Conservation (phyloP, 1,140 invertebrate genomes). For the Eumeta japonica region DNA sequence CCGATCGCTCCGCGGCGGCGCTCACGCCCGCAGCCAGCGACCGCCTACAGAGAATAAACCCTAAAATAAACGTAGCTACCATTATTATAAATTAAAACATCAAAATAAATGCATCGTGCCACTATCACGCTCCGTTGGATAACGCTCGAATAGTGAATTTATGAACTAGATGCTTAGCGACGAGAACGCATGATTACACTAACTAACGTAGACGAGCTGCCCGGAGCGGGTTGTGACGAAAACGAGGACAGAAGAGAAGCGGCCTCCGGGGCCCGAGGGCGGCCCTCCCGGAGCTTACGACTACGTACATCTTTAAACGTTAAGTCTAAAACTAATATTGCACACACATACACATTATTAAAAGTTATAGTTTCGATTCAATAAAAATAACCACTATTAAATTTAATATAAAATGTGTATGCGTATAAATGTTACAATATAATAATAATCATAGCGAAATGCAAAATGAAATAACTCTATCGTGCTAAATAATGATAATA, state of each 20-base stretch:
- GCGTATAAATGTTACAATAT: constrained; percentile 49
- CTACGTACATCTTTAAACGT: no score
- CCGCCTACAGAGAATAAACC: no score
- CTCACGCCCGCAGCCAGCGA: no score
- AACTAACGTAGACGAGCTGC: no score
- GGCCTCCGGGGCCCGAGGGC: no score
- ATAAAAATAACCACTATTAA: constrained; percentile 24
- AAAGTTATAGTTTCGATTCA: constrained; percentile 30
- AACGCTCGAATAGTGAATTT: constrained; percentile 36
- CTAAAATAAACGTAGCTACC: constrained; percentile 24
- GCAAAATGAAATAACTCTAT: no score
- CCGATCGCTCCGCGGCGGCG: constrained; percentile 15
- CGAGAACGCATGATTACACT: constrained; percentile 49
- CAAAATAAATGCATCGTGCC: constrained; percentile 57
- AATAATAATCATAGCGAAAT: constrained; percentile 42
- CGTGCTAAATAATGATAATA: constrained; percentile 52
- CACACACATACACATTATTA: constrained; percentile 56
- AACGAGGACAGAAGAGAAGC: no score
- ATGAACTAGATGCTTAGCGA: constrained; percentile 41
- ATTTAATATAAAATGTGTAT: constrained; percentile 46
- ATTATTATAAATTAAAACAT: constrained; percentile 53
- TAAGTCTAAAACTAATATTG: constrained; percentile 56
- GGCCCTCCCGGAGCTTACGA: no score
- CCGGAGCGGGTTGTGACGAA: no score
- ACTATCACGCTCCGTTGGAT: constrained; percentile 51